These are phyloP conservation scores for Synchiropus splendidus DNA, from an alignment of 2,113 vertebrate genomes.

Conservation along the genomic window DNA sequence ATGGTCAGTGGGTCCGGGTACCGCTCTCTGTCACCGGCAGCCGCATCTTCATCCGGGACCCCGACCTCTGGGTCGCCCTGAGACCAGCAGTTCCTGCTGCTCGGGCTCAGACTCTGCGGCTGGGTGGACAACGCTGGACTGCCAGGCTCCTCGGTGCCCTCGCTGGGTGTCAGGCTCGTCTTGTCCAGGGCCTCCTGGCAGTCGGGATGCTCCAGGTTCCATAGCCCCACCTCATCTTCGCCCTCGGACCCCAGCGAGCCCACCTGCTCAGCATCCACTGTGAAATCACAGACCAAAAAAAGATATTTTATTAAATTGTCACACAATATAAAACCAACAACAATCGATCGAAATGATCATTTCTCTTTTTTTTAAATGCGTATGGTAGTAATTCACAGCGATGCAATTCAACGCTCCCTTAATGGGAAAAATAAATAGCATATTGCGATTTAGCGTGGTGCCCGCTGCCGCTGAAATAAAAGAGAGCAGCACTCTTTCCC, in stretches of 20 bases:
- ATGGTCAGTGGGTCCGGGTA: conserved; percentile 41
- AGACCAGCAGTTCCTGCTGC: conserved; percentile 44
- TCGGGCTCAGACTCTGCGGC: conserved; percentile 51
- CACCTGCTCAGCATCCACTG: conserved; percentile 57
- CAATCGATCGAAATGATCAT: not conserved
- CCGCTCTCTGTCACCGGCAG: conserved; percentile 17
- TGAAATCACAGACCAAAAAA: conserved; percentile 1
- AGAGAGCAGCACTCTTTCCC: conserved; percentile 39
- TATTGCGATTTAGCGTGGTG: conserved; percentile 20
- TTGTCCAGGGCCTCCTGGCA: conserved; percentile 60
- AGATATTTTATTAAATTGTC: not conserved
- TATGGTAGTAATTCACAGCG: not conserved
- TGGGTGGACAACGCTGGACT: conserved; percentile 48
- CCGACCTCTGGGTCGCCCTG: conserved; percentile 40
- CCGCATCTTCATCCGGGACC: conserved; percentile 13
- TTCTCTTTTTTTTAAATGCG: too few species aligned
- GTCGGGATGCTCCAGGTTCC: conserved; percentile 63
- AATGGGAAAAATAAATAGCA: conserved; percentile 18
- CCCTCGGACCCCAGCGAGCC: conserved; percentile 65
- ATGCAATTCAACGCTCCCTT: not conserved
- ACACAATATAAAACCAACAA: not conserved
- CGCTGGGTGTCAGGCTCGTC: conserved; percentile 62
- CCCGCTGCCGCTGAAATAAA: conserved; percentile 21
- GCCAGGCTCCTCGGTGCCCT: conserved; percentile 57
- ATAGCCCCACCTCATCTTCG: conserved; percentile 65